Evolutionary conservation across 2,797 vertebrate genomes (phyloP), one percentile per base, ranked within the genome.

Genomic region (Momotus momota): DNA sequence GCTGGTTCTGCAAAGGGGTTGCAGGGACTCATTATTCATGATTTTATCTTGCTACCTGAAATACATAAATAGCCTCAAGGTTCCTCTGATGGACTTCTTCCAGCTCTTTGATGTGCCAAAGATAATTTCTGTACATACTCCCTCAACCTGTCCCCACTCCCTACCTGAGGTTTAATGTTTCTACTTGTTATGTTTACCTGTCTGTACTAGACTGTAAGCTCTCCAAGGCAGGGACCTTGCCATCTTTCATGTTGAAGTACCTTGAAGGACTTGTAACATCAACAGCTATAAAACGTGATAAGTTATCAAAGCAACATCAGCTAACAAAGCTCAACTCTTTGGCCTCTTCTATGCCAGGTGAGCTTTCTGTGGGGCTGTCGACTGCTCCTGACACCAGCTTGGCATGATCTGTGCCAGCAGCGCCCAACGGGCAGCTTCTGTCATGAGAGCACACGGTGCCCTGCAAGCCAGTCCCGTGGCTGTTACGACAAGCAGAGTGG

Each of bases 31-130:
- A 93, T 97, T 96, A 96, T 94, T 97, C 90, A 57, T 89, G 90
- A 96, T 97, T 96, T 97, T 97, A 96, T 96, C 95, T 94, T 40
- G 21, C 95, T 96, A 79, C 81, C 85, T 97, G 96, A 97, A 97
- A 97, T 97, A 96, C 86, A 96, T 96, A 96, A 96, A 97, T 96
- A 92, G 96, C 96, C 96, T 88, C 67, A 88, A 96, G 97, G 91
- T 91, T 93, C 90, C 54, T 88, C 81, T 96, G 91, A 93, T 97
- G 97, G 96, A 95, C 89, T 93, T 88, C 40, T 95, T 97, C 96
- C 97, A 97, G 94, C 86, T 91, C 96, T 97, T 97, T 97, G 97
- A 97, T 97, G 96, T 97, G 94, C 95, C 96, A 97, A 95, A 94
- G 95, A 95, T 91, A 94, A 97, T 96, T 97, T 96, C 93, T 96